phyloP scores from a whole-genome alignment of 2,797 vertebrate genomes.

The Ibycter americanus region DNA sequence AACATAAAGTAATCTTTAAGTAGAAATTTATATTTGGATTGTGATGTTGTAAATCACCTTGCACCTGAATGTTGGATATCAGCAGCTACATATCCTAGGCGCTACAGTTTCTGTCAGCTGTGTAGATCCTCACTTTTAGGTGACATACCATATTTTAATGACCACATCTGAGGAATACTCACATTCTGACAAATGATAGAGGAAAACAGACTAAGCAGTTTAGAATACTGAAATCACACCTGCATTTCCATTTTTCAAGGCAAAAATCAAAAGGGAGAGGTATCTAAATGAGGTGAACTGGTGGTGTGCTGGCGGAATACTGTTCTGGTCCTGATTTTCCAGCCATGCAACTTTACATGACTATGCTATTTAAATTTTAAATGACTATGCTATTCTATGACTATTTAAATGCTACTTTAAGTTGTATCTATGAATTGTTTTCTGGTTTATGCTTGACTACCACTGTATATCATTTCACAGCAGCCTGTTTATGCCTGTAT shows the following conservation, averaged over 20 bases:
- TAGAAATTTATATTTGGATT: background rate
- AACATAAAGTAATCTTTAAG: background rate
- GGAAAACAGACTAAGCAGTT: background rate
- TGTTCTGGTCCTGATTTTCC: background rate
- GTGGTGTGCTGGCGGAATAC: background rate
- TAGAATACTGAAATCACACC: background rate
- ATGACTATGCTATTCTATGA: too few relatives aligned
- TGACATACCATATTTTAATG: background rate
- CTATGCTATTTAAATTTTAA: too few relatives aligned
- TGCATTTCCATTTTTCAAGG: background rate
- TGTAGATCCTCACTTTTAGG: background rate
- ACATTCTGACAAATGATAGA: background rate
- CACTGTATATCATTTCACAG: background rate
- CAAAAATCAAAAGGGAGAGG: background rate
- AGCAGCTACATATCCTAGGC: background rate
- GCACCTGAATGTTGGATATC: background rate
- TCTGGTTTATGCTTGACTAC: background rate
- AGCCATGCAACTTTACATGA: background rate
- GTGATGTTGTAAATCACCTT: background rate
- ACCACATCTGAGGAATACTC: background rate
- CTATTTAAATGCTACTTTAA: too few relatives aligned
- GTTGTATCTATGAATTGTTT: background rate
- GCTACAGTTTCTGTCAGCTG: background rate
- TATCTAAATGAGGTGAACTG: background rate
- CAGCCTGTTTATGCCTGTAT: background rate